Conservation (phyloP, 2,888 invertebrate genomes). For the Bellardia pandia region DNA sequence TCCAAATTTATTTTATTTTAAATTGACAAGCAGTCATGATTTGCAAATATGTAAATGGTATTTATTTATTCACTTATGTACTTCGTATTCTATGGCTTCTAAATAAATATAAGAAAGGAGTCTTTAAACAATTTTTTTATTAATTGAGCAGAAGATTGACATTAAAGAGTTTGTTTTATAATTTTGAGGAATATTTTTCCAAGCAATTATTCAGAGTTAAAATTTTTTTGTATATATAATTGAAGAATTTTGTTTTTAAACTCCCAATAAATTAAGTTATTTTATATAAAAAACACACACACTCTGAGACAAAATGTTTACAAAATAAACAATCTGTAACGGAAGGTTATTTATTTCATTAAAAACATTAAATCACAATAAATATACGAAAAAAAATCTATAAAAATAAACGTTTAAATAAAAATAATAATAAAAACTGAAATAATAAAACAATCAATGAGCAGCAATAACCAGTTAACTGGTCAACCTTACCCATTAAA, state of each 20-base stretch:
- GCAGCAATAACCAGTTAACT: conserved; percentile 70
- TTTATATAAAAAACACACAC: conserved; percentile 35
- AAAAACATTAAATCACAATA: conserved; percentile 9
- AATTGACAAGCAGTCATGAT: too few species aligned
- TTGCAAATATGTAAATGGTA: neutral
- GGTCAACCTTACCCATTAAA: conserved; percentile 76
- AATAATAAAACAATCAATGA: conserved; percentile 57
- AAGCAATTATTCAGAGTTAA: neutral
- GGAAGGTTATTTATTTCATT: conserved; percentile 71
- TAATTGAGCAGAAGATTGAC: neutral
- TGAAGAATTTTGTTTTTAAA: conserved; percentile 41
- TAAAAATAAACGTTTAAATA: conserved; percentile 66
- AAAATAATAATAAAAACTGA: conserved; percentile 37
- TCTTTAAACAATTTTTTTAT: neutral
- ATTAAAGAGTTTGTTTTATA: conserved; percentile 19
- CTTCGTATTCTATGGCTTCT: neutral
- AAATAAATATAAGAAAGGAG: conserved; percentile 9
- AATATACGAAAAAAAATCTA: conserved; percentile 40
- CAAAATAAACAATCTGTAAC: conserved; percentile 52
- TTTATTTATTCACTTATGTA: neutral
- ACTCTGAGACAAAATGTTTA: neutral
- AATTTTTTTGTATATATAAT: conserved; percentile 37
- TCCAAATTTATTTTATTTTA: neutral
- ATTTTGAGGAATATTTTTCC: neutral
- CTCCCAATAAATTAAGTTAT: conserved; percentile 54